Evolutionary conservation across 1,140 invertebrate species (phyloP).

Genomic region (Daktulosphaira vitifoliae): DNA sequence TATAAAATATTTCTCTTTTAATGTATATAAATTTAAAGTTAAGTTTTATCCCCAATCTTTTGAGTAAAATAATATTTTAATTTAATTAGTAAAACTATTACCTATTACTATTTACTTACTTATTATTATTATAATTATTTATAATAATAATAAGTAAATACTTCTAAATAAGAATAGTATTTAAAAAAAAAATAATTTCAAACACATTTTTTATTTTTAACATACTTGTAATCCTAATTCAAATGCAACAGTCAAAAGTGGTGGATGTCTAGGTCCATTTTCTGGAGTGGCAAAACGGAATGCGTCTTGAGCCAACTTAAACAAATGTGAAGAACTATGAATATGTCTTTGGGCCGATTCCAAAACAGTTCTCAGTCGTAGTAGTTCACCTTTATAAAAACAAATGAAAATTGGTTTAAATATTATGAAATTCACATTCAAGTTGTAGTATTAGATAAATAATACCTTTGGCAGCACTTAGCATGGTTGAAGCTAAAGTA

Average conservation of each 20-base stretch:
- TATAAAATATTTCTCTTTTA: no score
- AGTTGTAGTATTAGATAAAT: not conserved
- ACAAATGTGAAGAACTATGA: conserved; percentile 71
- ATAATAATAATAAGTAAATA: no score
- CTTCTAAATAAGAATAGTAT: no score
- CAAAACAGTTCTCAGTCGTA: conserved; percentile 59
- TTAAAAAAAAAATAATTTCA: no score
- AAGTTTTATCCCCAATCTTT: no score
- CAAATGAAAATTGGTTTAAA: not conserved
- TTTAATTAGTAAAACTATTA: no score
- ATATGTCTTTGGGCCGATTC: conserved; percentile 70
- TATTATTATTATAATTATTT: no score
- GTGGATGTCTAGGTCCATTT: conserved; percentile 59
- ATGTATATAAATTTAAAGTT: no score
- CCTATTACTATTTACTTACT: no score
- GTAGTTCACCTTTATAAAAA: conserved; percentile 51
- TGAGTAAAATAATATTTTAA: no score
- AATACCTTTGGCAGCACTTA: conserved; percentile 63
- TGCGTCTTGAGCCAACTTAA: conserved; percentile 74
- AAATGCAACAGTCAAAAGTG: conserved; percentile 66
- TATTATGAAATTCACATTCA: not conserved
- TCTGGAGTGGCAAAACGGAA: conserved; percentile 70
- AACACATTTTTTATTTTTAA: not conserved
- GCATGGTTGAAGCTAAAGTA: conserved; percentile 65
- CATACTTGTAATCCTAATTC: conserved; percentile 67